Evolutionary conservation across 1,140 invertebrate genomes (phyloP), one percentile per base, ranked within the genome.

Genomic region (Thaumetopoea pityocampa): DNA sequence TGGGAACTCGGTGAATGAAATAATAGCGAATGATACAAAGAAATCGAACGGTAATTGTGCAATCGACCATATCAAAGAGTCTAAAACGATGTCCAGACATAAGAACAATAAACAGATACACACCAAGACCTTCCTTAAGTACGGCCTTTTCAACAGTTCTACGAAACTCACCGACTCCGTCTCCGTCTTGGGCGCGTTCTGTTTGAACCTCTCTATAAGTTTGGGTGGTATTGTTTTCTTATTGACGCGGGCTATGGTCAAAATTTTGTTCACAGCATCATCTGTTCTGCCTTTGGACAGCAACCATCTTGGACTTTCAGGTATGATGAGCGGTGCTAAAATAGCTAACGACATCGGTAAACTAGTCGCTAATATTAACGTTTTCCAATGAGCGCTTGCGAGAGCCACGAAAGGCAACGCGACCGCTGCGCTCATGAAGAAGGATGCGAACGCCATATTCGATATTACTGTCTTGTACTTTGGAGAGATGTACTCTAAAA

Each of bases 221-320:
- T 60, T 66, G 11, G 20, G 6, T 7, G 78, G 50, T 5, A 82
- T 16, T 36, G 50, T 54, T 51, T 71, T 74, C 37, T 74, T 74
- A 27, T 80, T 82, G 0, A 70, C 24, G 44, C 50, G 51, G 9
- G 51, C 60, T 9, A 87, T 86, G 15, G 44, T 70, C 3, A 56
- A 22, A 10, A 86, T 46, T 54, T 92, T 91, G 29, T 79, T 82
- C 37, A 89, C 70, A 0, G 92, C 90, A 59, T 92, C 88, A n/a
- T 90, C 87, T 10, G 87, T 78, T 46, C 87, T 87, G 5, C 89
- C 89, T 49, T 88, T 88, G 1, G 90, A 87, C 1, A 93, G 17
- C 0, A 94, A 64, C 92, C 92, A 94, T 34, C 92, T 81, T 1
- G 92, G 91, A 51, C 91, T 92, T 68, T 94, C 92, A 32, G 92